Evolutionary conservation across 2,888 invertebrate genomes (phyloP), one percentile per base, ranked within the genome.

Genomic region (Caenorhabditis sp.): DNA sequence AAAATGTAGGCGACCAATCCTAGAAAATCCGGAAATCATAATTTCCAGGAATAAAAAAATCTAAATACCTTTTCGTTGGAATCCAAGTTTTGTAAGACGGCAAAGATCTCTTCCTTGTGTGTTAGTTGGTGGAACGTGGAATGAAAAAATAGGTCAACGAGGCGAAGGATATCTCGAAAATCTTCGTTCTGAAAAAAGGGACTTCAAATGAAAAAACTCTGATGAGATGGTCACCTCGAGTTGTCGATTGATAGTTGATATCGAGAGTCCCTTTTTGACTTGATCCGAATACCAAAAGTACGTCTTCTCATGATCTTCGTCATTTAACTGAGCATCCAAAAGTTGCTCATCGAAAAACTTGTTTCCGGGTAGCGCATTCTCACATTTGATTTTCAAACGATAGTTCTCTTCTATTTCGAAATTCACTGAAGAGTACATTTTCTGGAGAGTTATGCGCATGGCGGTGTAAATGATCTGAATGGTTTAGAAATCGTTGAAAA

Each of bases 101-200:
- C 72, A 7, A 75, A 63, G 7, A 83, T 63, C 22, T 83, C 83
- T n/a, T 83, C 79, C 49, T 72, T 70, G 41, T 79, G 66, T 12
- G 86, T 81, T 49, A 86, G 38, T 63, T 86, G 86, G 41, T 86
- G 85, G 24, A 86, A 86, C 5, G 85, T 74, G 1, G 84, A 70
- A 16, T 74, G 70, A 47, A 86, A 73, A 61, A 86, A 86, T 5
- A 81, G 49, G 22, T 85, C 82, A 51, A 86, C 66, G 31, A 86
- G 75, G 8, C 82, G 76, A 7, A 84, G 19, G 28, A 80, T 56
- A 16, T 81, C 77, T n/a, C 81, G 81, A 22, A 84, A 83, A 58
- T 82, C 82, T 51, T 69, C 68, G 12, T 74, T 79, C 82, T 82
- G 63, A 63, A 80, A 16, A 22, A 12, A 2, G 6, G 5, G 4